A percentile compares a stretch with the other conserved stretches of the same genome.
Conservation (phyloP, 2,113 vertebrate genomes). For the Mesembrinibis cayennensis region DNA sequence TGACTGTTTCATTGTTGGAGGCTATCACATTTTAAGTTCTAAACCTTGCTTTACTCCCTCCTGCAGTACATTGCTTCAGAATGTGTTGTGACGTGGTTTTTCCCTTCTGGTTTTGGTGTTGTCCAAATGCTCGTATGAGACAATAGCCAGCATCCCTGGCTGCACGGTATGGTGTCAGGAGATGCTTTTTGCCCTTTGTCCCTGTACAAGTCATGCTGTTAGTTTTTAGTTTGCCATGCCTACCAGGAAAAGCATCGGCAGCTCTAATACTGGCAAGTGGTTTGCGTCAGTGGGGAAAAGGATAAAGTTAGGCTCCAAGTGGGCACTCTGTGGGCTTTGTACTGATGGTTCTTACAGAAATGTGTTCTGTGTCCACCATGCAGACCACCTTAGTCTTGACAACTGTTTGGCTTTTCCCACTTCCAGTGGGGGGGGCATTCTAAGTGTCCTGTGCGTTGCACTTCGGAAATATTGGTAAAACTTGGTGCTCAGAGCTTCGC, state of each 20-base stretch:
- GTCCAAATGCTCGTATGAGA: rapidly evolving
- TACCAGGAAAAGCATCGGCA: neutral
- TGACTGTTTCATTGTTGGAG: neutral
- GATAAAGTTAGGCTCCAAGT: neutral
- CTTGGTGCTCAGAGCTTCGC: neutral
- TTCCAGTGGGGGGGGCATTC: neutral
- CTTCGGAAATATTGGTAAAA: neutral
- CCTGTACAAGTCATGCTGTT: neutral
- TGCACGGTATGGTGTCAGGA: neutral
- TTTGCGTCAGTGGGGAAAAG: neutral
- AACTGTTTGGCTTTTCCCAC: neutral
- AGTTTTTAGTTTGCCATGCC: neutral
- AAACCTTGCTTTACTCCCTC: neutral
- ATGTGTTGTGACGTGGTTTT: neutral
- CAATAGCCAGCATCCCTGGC: neutral
- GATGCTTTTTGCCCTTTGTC: neutral
- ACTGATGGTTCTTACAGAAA: neutral
- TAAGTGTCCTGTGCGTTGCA: neutral
- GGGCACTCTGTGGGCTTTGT: neutral
- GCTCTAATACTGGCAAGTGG: neutral
- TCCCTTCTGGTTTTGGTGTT: neutral
- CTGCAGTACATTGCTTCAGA: neutral
- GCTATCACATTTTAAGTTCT: neutral
- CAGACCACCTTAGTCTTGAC: neutral
- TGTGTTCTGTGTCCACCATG: neutral